A percentile compares a stretch with the other conserved stretches of the same genome.
phyloP scores from a whole-genome alignment of 1,140 invertebrate genomes.

The Coelopa frigida region DNA sequence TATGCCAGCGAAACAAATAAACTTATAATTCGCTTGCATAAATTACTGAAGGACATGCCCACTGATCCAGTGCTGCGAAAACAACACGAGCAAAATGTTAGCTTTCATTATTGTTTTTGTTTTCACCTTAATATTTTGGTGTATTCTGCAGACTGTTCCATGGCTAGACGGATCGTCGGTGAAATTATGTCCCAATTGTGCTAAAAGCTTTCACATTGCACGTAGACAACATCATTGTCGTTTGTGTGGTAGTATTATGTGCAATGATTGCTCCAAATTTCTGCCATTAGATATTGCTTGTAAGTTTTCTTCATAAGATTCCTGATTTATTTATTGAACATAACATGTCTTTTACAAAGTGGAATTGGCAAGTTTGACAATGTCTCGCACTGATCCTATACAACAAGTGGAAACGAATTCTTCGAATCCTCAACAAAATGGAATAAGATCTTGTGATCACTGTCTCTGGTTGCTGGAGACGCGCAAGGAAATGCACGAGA shows the following conservation, averaged over 20 bases:
- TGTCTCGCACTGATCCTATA: constrained; percentile 18
- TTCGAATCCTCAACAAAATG: constrained; percentile 38
- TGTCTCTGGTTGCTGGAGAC: constrained; percentile 76
- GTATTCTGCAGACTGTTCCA: constrained; percentile 72
- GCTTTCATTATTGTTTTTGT: too few species aligned
- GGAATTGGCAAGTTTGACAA: constrained; percentile 34
- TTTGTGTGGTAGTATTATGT: constrained; percentile 92
- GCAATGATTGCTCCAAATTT: constrained; percentile 87
- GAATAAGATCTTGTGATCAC: constrained; percentile 73
- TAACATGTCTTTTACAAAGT: constrained; percentile 17
- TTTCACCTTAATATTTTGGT: constrained; percentile 33
- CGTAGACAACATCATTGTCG: constrained; percentile 92
- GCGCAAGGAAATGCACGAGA: constrained; percentile 71
- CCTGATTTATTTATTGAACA: background rate
- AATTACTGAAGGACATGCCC: constrained; percentile 78
- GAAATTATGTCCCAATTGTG: constrained; percentile 85
- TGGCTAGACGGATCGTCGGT: constrained; percentile 92
- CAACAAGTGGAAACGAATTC: constrained; percentile 19
- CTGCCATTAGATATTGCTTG: constrained; percentile 75
- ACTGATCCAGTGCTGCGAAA: constrained; percentile 73
- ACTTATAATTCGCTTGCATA: constrained; percentile 86
- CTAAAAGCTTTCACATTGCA: constrained; percentile 77
- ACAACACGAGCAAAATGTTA: constrained; percentile 61
- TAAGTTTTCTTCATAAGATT: constrained; percentile 47
- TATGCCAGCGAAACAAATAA: constrained; percentile 94